Evolutionary conservation across 2,888 invertebrate species (phyloP).

Genomic region (Erebia palarica): DNA sequence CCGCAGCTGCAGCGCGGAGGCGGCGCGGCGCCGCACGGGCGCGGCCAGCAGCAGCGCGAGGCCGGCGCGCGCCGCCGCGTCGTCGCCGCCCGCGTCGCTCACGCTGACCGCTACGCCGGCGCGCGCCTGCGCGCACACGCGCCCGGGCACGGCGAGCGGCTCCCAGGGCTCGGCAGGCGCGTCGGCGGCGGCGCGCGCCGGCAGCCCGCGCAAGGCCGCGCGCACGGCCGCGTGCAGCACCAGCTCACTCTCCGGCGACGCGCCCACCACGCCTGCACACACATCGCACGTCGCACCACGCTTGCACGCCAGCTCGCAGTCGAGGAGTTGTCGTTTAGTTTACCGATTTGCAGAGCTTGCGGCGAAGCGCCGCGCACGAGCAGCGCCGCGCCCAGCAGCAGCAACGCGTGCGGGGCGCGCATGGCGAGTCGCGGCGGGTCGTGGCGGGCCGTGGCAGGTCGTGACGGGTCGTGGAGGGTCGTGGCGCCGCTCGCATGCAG

Average conservation of each 20-base stretch:
- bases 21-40: conserved; percentile 34
- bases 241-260: conserved; percentile 36
- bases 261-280: conserved; percentile 37
- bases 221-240: conserved; percentile 42
- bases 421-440: neutral
- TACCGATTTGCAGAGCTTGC: conserved; percentile 12
- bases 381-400: conserved; percentile 5
- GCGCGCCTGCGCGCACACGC: conserved; percentile 36
- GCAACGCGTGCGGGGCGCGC: conserved; percentile 9
- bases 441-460: neutral
- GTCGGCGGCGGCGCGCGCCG: conserved; percentile 32
- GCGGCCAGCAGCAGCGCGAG: conserved; percentile 44
- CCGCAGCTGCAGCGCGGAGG: conserved; percentile 51
- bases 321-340: neutral
- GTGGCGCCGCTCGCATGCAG: too few relatives aligned
- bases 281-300: neutral
- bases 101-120: conserved; percentile 30
- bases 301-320: neutral
- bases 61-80: conserved; percentile 42
- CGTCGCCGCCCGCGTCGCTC: conserved; percentile 37
- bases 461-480: too few relatives aligned
- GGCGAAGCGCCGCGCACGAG: conserved; percentile 3
- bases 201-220: conserved; percentile 34
- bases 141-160: conserved; percentile 38
- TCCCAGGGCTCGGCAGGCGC: conserved; percentile 36